Conservation (phyloP, 1,140 invertebrate species). For the Mercenaria mercenaria region DNA sequence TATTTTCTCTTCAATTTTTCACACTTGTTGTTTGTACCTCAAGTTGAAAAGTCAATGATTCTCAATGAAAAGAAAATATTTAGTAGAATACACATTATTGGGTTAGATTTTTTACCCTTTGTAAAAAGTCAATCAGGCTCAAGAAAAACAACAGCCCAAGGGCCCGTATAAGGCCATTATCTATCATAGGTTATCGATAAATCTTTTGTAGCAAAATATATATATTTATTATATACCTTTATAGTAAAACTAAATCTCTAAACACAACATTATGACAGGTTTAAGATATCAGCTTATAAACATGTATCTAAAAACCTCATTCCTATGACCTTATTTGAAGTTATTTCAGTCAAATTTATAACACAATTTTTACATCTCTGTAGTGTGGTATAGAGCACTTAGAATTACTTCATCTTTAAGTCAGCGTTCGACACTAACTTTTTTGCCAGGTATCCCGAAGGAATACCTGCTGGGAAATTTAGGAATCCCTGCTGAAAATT, state of each 20-base stretch:
- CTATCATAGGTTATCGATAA: not conserved
- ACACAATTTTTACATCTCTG: not conserved
- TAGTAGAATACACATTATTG: not conserved
- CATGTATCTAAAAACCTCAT: not conserved
- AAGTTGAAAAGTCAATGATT: not conserved
- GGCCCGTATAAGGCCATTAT: not conserved
- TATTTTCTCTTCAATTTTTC: too few relatives aligned
- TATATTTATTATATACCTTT: not conserved
- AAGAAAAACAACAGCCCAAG: not conserved
- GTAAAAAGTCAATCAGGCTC: not conserved
- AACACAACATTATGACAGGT: not conserved
- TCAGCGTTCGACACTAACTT: too few relatives aligned
- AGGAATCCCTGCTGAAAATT: too few relatives aligned
- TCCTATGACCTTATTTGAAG: not conserved
- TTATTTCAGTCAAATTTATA: not conserved
- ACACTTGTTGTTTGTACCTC: too few relatives aligned
- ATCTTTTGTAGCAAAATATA: not conserved
- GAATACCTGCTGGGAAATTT: too few relatives aligned
- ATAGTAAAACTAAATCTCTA: not conserved
- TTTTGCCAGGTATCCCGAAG: too few relatives aligned
- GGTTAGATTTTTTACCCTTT: not conserved
- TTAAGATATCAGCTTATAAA: not conserved
- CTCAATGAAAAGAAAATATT: not conserved
- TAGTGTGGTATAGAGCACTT: not conserved
- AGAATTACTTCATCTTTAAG: not conserved